Evolutionary conservation across 2,797 vertebrate genomes (phyloP).

Genomic region (Enteromius anoplus): DNA sequence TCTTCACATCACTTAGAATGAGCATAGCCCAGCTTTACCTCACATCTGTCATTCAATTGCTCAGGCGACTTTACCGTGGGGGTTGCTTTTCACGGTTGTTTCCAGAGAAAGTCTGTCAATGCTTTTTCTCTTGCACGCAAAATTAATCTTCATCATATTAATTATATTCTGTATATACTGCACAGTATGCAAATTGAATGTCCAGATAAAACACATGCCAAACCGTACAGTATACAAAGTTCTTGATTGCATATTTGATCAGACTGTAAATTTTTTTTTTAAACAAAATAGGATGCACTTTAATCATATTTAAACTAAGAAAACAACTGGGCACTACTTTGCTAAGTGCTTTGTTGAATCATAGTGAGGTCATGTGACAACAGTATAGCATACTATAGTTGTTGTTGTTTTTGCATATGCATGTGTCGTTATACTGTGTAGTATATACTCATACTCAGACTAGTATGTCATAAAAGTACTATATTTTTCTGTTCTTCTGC

Average conservation of each 20-base stretch:
- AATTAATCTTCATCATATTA: not conserved
- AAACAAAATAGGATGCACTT: not conserved
- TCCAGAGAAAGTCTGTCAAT: conserved; percentile 60
- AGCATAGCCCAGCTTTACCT: conserved; percentile 68
- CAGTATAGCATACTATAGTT: not conserved
- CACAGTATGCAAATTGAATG: not conserved
- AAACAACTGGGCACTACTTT: not conserved
- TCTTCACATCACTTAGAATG: conserved; percentile 79
- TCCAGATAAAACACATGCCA: not conserved
- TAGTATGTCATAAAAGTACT: not conserved
- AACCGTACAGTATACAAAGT: not conserved
- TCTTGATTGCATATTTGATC: not conserved
- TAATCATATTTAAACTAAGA: conserved; percentile 6
- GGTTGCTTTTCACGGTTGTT: conserved; percentile 63
- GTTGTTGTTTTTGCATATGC: not conserved
- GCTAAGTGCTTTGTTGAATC: not conserved
- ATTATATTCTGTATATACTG: not conserved
- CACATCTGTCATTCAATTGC: conserved; percentile 78
- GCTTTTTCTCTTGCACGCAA: conserved; percentile 2
- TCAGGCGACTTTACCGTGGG: conserved; percentile 58
- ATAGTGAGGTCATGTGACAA: not conserved
- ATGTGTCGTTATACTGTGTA: not conserved
- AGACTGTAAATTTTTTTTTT: not conserved
- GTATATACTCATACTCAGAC: not conserved
- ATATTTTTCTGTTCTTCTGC: not conserved